Evolutionary conservation across 2,113 vertebrate genomes (phyloP), one percentile per base, ranked within the genome.

Genomic region (western clawed frog (Xenopus tropicalis)): DNA sequence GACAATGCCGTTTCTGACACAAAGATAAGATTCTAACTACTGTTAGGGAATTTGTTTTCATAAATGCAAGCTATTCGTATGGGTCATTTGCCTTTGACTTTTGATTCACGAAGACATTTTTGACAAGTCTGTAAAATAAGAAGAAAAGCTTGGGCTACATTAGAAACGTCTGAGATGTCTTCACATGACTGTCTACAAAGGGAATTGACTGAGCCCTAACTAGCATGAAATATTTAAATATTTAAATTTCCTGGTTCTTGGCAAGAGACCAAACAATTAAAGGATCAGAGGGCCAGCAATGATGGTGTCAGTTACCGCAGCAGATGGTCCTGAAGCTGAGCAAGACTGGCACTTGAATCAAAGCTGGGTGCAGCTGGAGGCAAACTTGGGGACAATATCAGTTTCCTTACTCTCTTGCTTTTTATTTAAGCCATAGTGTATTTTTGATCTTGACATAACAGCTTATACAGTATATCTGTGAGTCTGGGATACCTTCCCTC

Each of bases 301-400:
- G 66, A 69, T 76, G 66, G 73, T 76, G 73, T 76, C 73, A 76
- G 73, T 76, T 76, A 76, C 73, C 21, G 59, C 29, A 56, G 73
- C 73, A 76, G 73, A 76, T 76, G 73, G 73, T 57, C 58, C 66
- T 44, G 69, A 56, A 66, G 51, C 22, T 44, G 29, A 54, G 65
- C 23, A 59, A 61, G 73, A 76, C 66, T 69, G 43, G 23, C 44
- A 37, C 48, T 37, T 63, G 58, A 69, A 69, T 76, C 73, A 76
- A 56, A 56, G 66, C 58, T 44, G 59, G 58, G 59, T 62, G 73
- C 73, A 76, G 73, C 73, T 76, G 58, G 66, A 76, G 73, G 73
- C 58, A 69, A 69, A 54, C 37, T 69, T 76, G 42, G 46, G 59
- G 46, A 76, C 58, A 63, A 61, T 63, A 23, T 76, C 21, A 54